Evolutionary conservation across 2,888 invertebrate species (phyloP).

Genomic region (Pyrrhia umbra): DNA sequence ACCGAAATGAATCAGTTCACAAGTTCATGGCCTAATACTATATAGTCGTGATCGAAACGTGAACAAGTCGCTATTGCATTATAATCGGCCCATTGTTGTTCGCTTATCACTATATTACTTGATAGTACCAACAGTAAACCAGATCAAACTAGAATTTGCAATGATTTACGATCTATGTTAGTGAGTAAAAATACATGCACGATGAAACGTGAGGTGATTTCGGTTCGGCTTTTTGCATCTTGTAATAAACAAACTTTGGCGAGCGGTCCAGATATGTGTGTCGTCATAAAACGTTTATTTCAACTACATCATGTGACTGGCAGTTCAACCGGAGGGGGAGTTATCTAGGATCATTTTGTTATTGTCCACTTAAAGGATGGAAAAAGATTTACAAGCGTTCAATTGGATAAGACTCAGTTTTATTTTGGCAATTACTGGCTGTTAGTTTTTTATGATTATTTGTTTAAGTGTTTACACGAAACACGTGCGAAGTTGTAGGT

Average conservation of each 20-base stretch:
- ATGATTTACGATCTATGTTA: slow-evolving; percentile 29
- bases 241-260: slow-evolving; percentile 59
- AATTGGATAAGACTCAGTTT: slow-evolving; percentile 43
- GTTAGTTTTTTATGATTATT: slow-evolving; percentile 27
- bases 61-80: slow-evolving; percentile 33
- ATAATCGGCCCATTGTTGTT: slow-evolving; percentile 44
- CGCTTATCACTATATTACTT: slow-evolving; percentile 47
- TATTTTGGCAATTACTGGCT: slow-evolving; percentile 24
- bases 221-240: slow-evolving; percentile 47
- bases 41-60: slow-evolving; percentile 58
- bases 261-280: slow-evolving; percentile 49
- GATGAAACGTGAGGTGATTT: slow-evolving; percentile 33
- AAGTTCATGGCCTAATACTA: slow-evolving; percentile 74
- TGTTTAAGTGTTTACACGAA: slow-evolving; percentile 49
- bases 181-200: slow-evolving; percentile 30
- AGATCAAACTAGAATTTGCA: slow-evolving; percentile 45
- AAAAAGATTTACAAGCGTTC: slow-evolving; percentile 42
- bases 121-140: slow-evolving; percentile 43
- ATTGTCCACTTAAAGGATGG: slow-evolving; percentile 59
- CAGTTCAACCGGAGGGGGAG: slow-evolving; percentile 51
- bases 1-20: slow-evolving; percentile 66
- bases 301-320: slow-evolving; percentile 64
- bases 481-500: slow-evolving; percentile 35
- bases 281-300: slow-evolving; percentile 56
- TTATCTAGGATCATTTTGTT: slow-evolving; percentile 62